These are phyloP conservation scores for Carassius auratus DNA, from an alignment of 2,113 vertebrate genomes.

Conservation along the genomic window DNA sequence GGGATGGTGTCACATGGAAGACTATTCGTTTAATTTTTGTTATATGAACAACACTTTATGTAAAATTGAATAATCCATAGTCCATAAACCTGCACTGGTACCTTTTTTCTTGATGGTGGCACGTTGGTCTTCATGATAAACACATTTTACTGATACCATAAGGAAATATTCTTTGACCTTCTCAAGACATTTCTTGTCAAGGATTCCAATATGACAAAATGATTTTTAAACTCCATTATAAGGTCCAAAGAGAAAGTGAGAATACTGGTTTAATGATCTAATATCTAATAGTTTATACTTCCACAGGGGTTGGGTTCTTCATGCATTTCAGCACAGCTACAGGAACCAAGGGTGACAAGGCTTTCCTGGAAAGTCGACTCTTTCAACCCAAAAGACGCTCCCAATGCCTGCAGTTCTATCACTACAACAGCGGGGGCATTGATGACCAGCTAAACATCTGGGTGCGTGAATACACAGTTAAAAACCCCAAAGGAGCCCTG, in stretches of 20 bases:
- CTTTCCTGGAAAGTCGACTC: conserved; percentile 82
- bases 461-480: conserved; percentile 71
- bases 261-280: background rate
- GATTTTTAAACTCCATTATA: background rate
- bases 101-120: background rate
- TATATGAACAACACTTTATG: no score
- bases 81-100: no score
- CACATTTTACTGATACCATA: background rate
- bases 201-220: background rate
- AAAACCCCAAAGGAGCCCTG: conserved; percentile 69
- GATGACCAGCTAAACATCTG: no score
- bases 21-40: no score
- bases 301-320: conserved; percentile 85
- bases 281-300: background rate
- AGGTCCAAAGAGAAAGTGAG: background rate
- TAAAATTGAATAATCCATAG: no score
- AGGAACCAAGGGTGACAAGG: conserved; percentile 66
- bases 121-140: conserved; percentile 43
- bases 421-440: conserved; percentile 78
- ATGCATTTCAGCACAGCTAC: conserved; percentile 84
- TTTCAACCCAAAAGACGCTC: conserved; percentile 85
- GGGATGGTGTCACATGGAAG: no score
- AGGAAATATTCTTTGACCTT: background rate
- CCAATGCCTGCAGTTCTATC: conserved; percentile 93
- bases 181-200: background rate